A percentile compares a stretch with the other conserved stretches of the same genome.
phyloP scores from a whole-genome alignment of 1,140 invertebrate genomes.

The Wiebesia pumilae region DNA sequence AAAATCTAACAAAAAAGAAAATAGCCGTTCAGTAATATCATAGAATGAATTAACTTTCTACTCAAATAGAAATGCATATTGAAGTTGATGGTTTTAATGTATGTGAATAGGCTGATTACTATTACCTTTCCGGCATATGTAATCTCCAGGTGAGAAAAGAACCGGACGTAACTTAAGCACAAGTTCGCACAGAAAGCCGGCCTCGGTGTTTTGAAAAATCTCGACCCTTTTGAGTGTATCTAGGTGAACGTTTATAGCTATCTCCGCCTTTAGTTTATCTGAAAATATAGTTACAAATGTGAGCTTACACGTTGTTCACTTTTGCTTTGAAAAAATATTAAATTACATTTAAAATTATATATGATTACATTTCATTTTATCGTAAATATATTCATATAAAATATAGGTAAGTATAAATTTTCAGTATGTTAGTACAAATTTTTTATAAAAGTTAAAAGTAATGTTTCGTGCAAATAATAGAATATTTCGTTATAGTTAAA shows the following conservation, averaged over 20 bases:
- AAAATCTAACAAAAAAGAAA: no score
- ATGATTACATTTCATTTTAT: neutral
- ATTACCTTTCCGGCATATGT: conserved; percentile 98
- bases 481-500: no score
- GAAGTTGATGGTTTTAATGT: no score
- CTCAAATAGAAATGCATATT: no score
- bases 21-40: no score
- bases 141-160: conserved; percentile 97
- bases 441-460: no score
- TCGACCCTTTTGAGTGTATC: conserved; percentile 98
- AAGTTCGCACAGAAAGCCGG: conserved; percentile 97
- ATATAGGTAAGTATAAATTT: no score
- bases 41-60: no score
- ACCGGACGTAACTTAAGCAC: conserved; percentile 95
- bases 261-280: conserved; percentile 98
- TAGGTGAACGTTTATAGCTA: conserved; percentile 98
- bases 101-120: neutral
- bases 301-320: neutral
- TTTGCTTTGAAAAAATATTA: neutral
- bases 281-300: conserved; percentile 56
- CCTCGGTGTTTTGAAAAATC: conserved; percentile 99
- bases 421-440: neutral
- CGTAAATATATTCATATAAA: neutral
- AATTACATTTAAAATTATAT: neutral
- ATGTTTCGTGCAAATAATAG: no score